Percentiles rank a stretch among this genome's conserved stretches.
Conservation (phyloP, 1,140 invertebrate species). For the Drosophila malerkotliana region DNA sequence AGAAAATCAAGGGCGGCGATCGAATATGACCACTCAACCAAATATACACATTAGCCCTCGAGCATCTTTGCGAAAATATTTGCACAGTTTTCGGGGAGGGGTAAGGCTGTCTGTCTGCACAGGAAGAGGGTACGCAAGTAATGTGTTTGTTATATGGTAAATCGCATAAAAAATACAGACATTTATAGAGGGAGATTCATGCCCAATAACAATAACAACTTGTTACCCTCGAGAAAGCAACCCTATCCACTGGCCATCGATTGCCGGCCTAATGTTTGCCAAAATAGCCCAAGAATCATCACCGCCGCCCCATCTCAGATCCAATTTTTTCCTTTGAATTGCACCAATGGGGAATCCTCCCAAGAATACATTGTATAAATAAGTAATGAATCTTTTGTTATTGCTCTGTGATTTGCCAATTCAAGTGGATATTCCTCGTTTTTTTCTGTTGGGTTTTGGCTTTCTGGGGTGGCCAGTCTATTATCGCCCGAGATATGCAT, state of each 20-base stretch:
- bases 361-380: slow-evolving; percentile 59
- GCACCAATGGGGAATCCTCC: slow-evolving; percentile 20
- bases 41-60: slow-evolving; percentile 67
- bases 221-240: slow-evolving; percentile 40
- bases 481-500: slow-evolving; percentile 44
- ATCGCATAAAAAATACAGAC: slow-evolving; percentile 76
- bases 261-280: slow-evolving; percentile 60
- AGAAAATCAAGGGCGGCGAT: slow-evolving; percentile 66
- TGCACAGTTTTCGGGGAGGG: slow-evolving; percentile 51
- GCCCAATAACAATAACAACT: slow-evolving; percentile 75
- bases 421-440: slow-evolving; percentile 60
- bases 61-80: slow-evolving; percentile 75
- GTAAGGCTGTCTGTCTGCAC: not conserved
- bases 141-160: slow-evolving; percentile 82
- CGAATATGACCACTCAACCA: slow-evolving; percentile 81
- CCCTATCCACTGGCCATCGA: slow-evolving; percentile 5
- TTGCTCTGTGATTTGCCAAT: slow-evolving; percentile 71
- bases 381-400: slow-evolving; percentile 76
- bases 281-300: slow-evolving; percentile 66
- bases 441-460: not conserved
- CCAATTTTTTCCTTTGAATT: slow-evolving; percentile 44
- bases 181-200: slow-evolving; percentile 21
- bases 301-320: slow-evolving; percentile 1
- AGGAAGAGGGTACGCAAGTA: slow-evolving; percentile 40
- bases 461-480: slow-evolving; percentile 32